Base-by-base conservation (phyloP, 2,797 vertebrate genomes). In the Hippoglossus hippoglossus region DNA sequence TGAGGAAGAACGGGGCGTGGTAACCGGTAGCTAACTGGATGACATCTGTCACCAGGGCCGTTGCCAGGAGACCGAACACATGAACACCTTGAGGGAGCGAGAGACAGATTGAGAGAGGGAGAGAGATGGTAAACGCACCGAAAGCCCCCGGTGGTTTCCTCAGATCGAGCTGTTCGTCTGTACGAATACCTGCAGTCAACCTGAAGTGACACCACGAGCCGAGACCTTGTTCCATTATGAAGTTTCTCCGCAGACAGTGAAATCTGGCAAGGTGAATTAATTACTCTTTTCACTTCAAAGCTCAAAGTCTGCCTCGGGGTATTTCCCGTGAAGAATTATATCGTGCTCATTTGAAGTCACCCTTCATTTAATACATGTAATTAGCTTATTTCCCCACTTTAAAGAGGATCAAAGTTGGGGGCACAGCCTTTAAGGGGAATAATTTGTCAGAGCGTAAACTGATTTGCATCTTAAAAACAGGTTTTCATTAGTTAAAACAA, bases 1-100 rank as follows among this genome's bases (percentile, higher is more conserved):
- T 99, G 84, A 99, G 94, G 92, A 99, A 99, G 93, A 99, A 99
- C 3, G 97, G 98, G 0, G 98, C 84, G 0, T 99, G 98, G 93
- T 98, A 99, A 63, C 98, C 98, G 0, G 98, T 99, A 39, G 97
- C 97, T 85, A 99, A 89, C 92, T 99, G 98, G 90, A 98, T 98
- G 71, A 99, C 92, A 1, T 98, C 98, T 0, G 97, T 98, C 89
- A 99, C 97, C 85, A 99, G 89, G 52, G 97, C 97, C 0, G 97
- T 98, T 91, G 96, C 97, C 46, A 97, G 96, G 87, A 99, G 95
- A 77, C 98, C 98, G 0, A 99, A 99, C n/a, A 99, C 96, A 0
- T 99, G 98, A 61, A 99, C 97, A 0, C 98, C 98, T 99, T 5
- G 91, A 64, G 84, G 82, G 81, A 34, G 64, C 57, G 24, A 70